Conservation (phyloP, 2,888 invertebrate species). For the Nysson spinosus region DNA sequence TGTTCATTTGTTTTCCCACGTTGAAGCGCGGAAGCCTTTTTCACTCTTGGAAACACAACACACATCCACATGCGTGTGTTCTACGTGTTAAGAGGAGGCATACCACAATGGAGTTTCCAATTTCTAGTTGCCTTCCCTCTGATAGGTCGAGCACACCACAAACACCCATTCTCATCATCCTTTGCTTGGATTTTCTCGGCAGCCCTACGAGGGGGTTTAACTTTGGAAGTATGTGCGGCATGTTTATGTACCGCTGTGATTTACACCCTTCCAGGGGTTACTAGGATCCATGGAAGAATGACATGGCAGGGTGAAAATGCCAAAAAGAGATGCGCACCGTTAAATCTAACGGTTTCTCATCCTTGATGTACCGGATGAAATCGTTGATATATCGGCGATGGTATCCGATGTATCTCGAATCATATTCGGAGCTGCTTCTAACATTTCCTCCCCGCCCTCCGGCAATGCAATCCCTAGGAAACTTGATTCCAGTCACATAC, state of each 20-base stretch:
- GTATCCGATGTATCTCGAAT: slow-evolving; percentile 42
- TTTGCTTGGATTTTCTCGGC: slow-evolving; percentile 28
- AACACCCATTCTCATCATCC: slow-evolving; percentile 31
- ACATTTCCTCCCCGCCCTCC: slow-evolving; percentile 46
- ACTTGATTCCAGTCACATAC: slow-evolving; percentile 54
- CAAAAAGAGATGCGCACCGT: slow-evolving; percentile 19
- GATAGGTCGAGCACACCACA: slow-evolving; percentile 14
- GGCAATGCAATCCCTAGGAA: slow-evolving; percentile 46
- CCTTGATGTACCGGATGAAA: slow-evolving; percentile 42
- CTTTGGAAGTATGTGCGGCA: slow-evolving; percentile 64
- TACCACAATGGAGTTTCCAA: slow-evolving; percentile 44
- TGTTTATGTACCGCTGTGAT: slow-evolving; percentile 68
- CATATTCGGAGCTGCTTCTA: slow-evolving; percentile 44
- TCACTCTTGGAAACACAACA: no score
- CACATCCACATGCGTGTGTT: no score
- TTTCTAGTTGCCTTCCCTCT: slow-evolving; percentile 51
- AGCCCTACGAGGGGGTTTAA: slow-evolving; percentile 46
- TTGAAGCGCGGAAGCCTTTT: no score
- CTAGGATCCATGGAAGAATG: slow-evolving; percentile 20
- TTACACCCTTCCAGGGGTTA: slow-evolving; percentile 60
- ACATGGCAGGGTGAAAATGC: slow-evolving; percentile 22
- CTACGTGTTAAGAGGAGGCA: background rate
- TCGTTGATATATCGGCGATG: slow-evolving; percentile 56
- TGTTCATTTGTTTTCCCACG: no score
- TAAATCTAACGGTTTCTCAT: slow-evolving; percentile 66